A percentile compares a stretch with the other conserved stretches of the same genome.
These are phyloP conservation scores for Chironomus striatipennis DNA, from an alignment of 1,140 invertebrate genomes.

Conservation along the genomic window DNA sequence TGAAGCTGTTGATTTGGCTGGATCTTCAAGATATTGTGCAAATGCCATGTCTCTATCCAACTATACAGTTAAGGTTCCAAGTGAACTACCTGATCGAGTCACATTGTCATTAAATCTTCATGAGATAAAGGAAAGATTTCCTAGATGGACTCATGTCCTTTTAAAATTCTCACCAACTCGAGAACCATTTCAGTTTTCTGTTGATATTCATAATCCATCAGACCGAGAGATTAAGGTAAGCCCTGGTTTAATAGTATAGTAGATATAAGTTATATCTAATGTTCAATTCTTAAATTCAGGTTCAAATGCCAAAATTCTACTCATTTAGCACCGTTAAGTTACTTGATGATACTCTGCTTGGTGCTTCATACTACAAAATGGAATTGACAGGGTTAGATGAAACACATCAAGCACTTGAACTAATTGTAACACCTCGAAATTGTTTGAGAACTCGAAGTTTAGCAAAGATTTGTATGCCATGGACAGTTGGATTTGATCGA, in stretches of 20 bases:
- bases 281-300: constrained; percentile 27
- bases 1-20: constrained; percentile 44
- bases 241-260: too few relatives aligned
- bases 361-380: constrained; percentile 51
- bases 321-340: constrained; percentile 34
- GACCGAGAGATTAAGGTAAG: constrained; percentile 43
- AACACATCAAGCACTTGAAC: constrained; percentile 49
- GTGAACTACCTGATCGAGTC: constrained; percentile 42
- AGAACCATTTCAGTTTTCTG: constrained; percentile 49
- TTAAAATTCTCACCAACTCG: constrained; percentile 53
- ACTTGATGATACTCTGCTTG: constrained; percentile 44
- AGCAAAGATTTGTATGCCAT: constrained; percentile 52
- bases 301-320: constrained; percentile 44
- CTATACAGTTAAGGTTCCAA: constrained; percentile 47
- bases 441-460: constrained; percentile 47
- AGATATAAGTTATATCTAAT: too few relatives aligned
- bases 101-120: constrained; percentile 53
- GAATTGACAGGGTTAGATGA: constrained; percentile 45
- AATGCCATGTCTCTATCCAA: constrained; percentile 56
- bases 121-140: constrained; percentile 45
- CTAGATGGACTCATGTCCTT: constrained; percentile 59
- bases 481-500: constrained; percentile 51
- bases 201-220: constrained; percentile 52
- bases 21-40: constrained; percentile 50
- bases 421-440: constrained; percentile 46